phyloP scores from a whole-genome alignment of 1,140 invertebrate species.

The Telenomus remus region DNA sequence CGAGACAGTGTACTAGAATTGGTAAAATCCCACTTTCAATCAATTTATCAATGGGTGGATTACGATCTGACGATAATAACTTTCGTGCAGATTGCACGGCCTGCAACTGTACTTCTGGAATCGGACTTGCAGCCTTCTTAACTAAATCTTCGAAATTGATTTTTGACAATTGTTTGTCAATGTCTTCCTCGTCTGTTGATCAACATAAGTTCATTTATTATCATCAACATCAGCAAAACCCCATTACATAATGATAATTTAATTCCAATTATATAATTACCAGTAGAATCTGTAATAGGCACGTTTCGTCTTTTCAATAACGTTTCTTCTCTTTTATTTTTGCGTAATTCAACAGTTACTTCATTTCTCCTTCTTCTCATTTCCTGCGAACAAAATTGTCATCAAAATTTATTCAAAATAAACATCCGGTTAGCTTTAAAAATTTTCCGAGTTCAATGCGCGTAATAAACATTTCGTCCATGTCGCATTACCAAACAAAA shows the following conservation, averaged over 20 bases:
- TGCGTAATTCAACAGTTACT: slow-evolving; percentile 95
- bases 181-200: slow-evolving; percentile 82
- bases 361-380: slow-evolving; percentile 96
- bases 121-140: slow-evolving; percentile 81
- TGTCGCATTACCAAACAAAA: too few species aligned
- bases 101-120: slow-evolving; percentile 84
- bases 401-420: neutral
- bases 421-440: neutral
- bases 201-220: neutral
- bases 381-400: slow-evolving; percentile 79
- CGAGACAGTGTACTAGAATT: slow-evolving; percentile 92
- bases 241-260: too few species aligned
- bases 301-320: slow-evolving; percentile 97
- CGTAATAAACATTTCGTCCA: neutral
- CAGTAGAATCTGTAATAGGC: slow-evolving; percentile 86
- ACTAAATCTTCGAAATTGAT: slow-evolving; percentile 83
- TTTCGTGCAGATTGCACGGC: slow-evolving; percentile 94
- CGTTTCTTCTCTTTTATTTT: slow-evolving; percentile 97
- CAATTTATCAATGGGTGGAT: slow-evolving; percentile 98
- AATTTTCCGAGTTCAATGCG: neutral
- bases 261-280: slow-evolving; percentile 63
- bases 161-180: slow-evolving; percentile 80
- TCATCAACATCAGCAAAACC: too few species aligned
- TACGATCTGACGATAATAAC: slow-evolving; percentile 96
- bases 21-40: slow-evolving; percentile 96